phyloP scores from a whole-genome alignment of 1,140 invertebrate species.

The Neodiprion virginianus region DNA sequence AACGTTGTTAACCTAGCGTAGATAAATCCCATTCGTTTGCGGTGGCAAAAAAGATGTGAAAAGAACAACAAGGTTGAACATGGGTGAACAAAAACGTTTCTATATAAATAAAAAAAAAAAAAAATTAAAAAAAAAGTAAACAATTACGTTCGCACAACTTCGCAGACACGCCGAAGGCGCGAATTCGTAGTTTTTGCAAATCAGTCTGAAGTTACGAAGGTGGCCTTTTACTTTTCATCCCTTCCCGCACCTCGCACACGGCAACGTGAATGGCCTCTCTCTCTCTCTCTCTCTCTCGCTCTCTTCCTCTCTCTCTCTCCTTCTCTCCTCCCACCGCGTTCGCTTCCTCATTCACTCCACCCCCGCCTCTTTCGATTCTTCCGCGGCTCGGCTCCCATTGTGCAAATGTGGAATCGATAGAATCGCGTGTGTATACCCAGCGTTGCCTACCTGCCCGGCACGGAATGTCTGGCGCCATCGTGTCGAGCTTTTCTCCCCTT shows the following conservation, averaged over 20 bases:
- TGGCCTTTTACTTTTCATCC: constrained; percentile 26
- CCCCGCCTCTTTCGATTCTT: not conserved
- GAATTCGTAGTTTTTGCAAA: too few species aligned
- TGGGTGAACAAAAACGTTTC: too few species aligned
- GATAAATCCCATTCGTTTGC: too few species aligned
- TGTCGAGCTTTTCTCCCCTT: constrained; percentile 26
- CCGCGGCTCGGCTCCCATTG: constrained; percentile 34
- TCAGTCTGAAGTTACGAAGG: constrained; percentile 14
- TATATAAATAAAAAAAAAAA: too few species aligned
- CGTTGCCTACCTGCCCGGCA: constrained; percentile 51
- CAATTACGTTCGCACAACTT: too few species aligned
- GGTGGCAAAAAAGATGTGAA: too few species aligned
- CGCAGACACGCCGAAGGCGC: too few species aligned
- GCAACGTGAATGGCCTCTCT: constrained; percentile 5
- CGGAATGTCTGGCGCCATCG: constrained; percentile 49
- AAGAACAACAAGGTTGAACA: too few species aligned
- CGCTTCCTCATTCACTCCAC: not conserved
- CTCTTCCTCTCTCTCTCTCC: not conserved
- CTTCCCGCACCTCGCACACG: not conserved
- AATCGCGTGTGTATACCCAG: constrained; percentile 48
- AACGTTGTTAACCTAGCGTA: too few species aligned
- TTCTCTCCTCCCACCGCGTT: not conserved
- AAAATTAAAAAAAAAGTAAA: too few species aligned
- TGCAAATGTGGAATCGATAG: constrained; percentile 48
- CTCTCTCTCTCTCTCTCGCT: not conserved